Base-by-base conservation (phyloP, 2,113 vertebrate species). In the Myotis yumanensis region DNA sequence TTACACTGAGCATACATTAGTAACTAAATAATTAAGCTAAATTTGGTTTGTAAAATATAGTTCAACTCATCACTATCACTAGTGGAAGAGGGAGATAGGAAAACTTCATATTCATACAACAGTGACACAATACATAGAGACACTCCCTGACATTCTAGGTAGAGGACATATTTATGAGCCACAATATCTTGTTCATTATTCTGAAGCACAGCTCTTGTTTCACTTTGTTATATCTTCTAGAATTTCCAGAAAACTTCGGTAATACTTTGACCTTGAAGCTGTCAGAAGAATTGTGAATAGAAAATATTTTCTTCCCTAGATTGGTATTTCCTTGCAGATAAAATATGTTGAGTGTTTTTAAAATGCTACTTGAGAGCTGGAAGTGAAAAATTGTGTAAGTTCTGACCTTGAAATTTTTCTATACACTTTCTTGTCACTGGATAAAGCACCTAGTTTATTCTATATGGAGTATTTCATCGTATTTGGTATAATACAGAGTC, bases 281-380 rank as follows among this genome's bases (percentile, higher is more conserved):
- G 37, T 73, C 66, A 86, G 66, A 90, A 89, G 54, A 93, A 93
- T 66, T 71, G 57, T 76, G 66, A 91, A 95, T 22, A 71, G 57
- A 66, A 96, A 95, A 72, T 87, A 90, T 91, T 95, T 95, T 57
- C 69, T 87, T 86, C 57, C 89, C 51, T 12, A 86, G 30, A 84
- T 85, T 93, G 88, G 66, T 91, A 64, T 84, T 94, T 96, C 51
- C 43, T 95, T 48, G 18, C 40, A 43, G n/a, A 92, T 86, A 87
- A 93, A 91, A 86, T 73, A 46, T 86, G 28, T 75, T 46, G 71
- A 89, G 52, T 81, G 32, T 94, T 95, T 95, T 72, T 69, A 59
- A 92, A 96, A 96, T 94, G 75, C 48, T 91, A 48, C 30, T 94
- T 86, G 91, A 89, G 48, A 90, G n/a, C 48, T 89, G 37, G 22